Base-by-base conservation (phyloP, 1,140 invertebrate genomes). In the Augochlora pura region DNA sequence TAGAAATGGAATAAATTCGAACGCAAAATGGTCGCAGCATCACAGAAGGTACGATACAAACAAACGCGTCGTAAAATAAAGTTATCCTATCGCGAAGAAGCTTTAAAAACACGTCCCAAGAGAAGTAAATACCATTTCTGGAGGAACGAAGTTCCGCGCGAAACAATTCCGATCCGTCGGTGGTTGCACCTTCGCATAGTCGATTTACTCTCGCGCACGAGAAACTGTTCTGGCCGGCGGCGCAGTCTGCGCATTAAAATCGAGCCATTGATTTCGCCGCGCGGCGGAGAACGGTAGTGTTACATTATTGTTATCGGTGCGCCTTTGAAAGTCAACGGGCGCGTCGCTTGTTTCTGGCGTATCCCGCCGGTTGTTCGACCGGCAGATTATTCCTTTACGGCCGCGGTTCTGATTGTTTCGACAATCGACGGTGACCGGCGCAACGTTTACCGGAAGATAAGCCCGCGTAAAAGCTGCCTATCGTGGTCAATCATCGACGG, bases 401-500 rank as follows among this genome's bases (percentile, higher is more conserved):
- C 18, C 23, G 64, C 21, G n/a, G 16, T 76, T 54, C 21, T 52
- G 54, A 68, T 76, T 60, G 66, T 62, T 69, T 62, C 54, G 66
- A 46, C 49, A 59, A 70, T 70, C 25, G 74, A 27, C 14, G n/a
- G 54, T 25, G 38, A 60, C 9, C 14, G 49, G 49, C 21, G 54
- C 1, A 18, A 21, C 23, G 25, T 60, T 62, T 38, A 49, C 42
- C 46, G 46, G 60, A 32, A 52, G 68, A 57, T 78, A 78, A 78
- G 46, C 76, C 60, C 39, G 38, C 68, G 68, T 71, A 78, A 78
- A 78, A 78, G 76, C 76, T 23, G 32, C 68, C 68, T 78, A 72
- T 64, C 59, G 69, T 42, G 76, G 76, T 78, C 76, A 78, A 72
- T 78, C 76, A 78, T 78, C 76, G 76, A 72, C 69, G 69, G 69